phyloP scores from a whole-genome alignment of 2,113 vertebrate species.

The Meles meles region DNA sequence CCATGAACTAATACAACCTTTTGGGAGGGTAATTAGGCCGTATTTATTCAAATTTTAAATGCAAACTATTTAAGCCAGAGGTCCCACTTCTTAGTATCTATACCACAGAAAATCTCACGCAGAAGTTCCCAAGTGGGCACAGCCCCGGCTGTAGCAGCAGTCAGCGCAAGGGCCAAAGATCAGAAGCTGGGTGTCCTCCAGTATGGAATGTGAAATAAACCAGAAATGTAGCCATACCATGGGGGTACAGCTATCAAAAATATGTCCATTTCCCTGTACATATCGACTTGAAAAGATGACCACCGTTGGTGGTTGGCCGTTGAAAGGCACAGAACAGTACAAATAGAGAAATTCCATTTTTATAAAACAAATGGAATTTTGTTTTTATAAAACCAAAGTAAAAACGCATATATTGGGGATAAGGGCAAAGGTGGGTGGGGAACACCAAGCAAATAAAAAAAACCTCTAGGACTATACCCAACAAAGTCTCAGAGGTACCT shows the following conservation, averaged over 20 bases:
- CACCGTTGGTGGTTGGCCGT: neutral
- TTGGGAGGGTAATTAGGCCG: neutral
- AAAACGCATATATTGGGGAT: neutral
- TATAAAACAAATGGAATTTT: neutral
- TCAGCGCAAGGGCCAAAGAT: neutral
- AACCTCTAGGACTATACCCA: neutral
- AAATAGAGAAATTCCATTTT: neutral
- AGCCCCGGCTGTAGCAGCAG: neutral
- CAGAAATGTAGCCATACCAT: neutral
- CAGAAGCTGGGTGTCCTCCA: neutral
- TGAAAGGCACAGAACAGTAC: neutral
- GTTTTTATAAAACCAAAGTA: neutral
- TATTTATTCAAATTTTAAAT: neutral
- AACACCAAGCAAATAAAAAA: neutral
- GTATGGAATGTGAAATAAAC: neutral
- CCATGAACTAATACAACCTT: neutral
- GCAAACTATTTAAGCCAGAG: neutral
- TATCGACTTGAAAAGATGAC: neutral
- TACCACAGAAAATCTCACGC: neutral
- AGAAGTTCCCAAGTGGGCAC: neutral
- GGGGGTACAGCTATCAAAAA: neutral
- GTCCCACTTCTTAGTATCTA: neutral
- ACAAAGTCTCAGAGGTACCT: neutral
- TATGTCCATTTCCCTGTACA: neutral
- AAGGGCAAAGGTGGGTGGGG: neutral